Evolutionary conservation across 2,797 vertebrate genomes (phyloP).

Genomic region (Rhinatrema bivittatum): DNA sequence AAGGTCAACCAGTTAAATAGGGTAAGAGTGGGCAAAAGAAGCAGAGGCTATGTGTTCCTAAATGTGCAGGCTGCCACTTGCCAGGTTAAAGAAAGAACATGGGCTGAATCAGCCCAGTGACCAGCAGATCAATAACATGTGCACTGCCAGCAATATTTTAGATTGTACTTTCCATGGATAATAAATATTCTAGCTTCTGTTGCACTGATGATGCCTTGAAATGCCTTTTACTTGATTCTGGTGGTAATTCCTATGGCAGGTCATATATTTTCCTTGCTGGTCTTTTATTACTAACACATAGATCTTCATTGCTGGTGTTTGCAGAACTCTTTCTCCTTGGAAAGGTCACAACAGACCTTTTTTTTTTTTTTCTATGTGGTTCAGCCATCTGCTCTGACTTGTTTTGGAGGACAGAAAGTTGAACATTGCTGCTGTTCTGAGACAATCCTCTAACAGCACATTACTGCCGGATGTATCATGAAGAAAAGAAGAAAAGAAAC

Average conservation of each 20-base stretch:
- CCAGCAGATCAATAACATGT: neutral
- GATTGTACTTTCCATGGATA: neutral
- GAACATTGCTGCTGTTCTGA: conserved; percentile 7
- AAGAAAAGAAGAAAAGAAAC: no score
- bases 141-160: neutral
- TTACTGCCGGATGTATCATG: no score
- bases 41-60: no score
- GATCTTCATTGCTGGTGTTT: neutral
- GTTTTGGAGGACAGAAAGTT: conserved; percentile 8
- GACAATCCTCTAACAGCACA: conserved; percentile 8
- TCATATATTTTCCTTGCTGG: neutral
- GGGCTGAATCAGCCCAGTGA: no score
- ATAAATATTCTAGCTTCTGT: neutral
- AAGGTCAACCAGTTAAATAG: no score
- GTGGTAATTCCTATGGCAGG: neutral
- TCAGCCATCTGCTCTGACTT: conserved; percentile 3
- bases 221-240: conserved; percentile 8
- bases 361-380: conserved; percentile 10
- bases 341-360: neutral
- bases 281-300: neutral
- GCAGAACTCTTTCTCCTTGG: neutral
- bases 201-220: conserved; percentile 1
- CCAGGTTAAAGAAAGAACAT: no score
- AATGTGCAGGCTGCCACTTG: no score
- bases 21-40: no score